Evolutionary conservation across 2,113 vertebrate genomes (phyloP).

Genomic region (Poecilia latipinna): DNA sequence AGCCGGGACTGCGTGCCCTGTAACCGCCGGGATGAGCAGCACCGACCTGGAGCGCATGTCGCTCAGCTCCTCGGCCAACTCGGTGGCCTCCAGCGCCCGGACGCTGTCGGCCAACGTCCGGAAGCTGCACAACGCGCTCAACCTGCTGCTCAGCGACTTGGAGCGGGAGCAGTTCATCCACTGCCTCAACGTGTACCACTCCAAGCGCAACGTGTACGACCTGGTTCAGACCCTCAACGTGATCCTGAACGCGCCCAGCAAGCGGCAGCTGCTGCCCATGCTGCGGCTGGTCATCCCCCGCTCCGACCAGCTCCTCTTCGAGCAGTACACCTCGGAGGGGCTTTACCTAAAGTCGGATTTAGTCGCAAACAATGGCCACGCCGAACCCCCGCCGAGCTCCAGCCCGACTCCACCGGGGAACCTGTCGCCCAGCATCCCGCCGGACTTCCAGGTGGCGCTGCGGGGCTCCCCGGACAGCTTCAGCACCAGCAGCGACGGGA

Average conservation of each 20-base stretch:
- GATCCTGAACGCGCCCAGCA: constrained; percentile 90
- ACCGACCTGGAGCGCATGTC: constrained; percentile 88
- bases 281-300: constrained; percentile 94
- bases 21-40: constrained; percentile 84
- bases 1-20: constrained; percentile 37
- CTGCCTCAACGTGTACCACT: constrained; percentile 95
- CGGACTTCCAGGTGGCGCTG: constrained; percentile 68
- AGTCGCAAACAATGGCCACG: constrained; percentile 70
- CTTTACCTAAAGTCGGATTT: constrained; percentile 86
- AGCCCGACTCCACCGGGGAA: constrained; percentile 64
- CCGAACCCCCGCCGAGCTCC: constrained; percentile 61
- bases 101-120: constrained; percentile 92
- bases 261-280: constrained; percentile 93
- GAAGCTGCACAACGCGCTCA: constrained; percentile 94
- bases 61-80: constrained; percentile 88
- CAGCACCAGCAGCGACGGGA: constrained; percentile 81
- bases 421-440: constrained; percentile 44
- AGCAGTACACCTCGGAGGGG: constrained; percentile 95
- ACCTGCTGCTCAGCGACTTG: constrained; percentile 88
- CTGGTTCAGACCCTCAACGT: constrained; percentile 93
- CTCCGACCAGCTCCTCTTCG: constrained; percentile 96
- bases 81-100: constrained; percentile 84
- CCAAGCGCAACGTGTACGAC: constrained; percentile 95
- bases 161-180: constrained; percentile 96
- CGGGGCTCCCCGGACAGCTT: constrained; percentile 77